Percentiles rank a stretch among this genome's conserved stretches.
Conservation (phyloP, 2,113 vertebrate genomes). For the Phrynosoma blainvillii region DNA sequence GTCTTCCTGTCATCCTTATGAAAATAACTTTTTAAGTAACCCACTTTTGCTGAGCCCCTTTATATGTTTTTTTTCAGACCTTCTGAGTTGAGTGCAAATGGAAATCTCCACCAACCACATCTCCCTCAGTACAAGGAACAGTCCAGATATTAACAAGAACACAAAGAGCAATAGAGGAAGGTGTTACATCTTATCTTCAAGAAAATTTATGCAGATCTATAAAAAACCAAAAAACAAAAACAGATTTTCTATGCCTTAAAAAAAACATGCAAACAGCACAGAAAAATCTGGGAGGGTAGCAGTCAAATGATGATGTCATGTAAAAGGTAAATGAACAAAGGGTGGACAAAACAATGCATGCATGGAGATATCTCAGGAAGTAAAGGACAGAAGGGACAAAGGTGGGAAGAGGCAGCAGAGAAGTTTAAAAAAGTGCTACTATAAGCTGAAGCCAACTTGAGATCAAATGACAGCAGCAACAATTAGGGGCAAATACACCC, state of each 20-base stretch:
- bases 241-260: not conserved
- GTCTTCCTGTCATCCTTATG: not conserved
- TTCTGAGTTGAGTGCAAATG: not conserved
- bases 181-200: not conserved
- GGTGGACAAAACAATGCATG: not conserved
- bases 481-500: no score
- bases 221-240: no score
- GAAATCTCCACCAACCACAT: not conserved
- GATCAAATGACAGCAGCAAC: no score
- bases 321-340: not conserved
- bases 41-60: not conserved
- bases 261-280: not conserved
- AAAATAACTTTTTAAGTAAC: not conserved
- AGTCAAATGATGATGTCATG: not conserved
- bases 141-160: not conserved
- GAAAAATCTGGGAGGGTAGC: not conserved
- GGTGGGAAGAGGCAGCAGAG: not conserved
- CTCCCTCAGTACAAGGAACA: not conserved
- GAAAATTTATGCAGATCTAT: no score
- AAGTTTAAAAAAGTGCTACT: no score
- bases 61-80: not conserved
- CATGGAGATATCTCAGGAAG: not conserved
- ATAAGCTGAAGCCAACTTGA: no score
- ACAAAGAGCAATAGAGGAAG: not conserved
- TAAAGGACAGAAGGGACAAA: not conserved